These are phyloP conservation scores for Dicycla oo DNA, from an alignment of 2,888 invertebrate genomes.

Conservation along the genomic window DNA sequence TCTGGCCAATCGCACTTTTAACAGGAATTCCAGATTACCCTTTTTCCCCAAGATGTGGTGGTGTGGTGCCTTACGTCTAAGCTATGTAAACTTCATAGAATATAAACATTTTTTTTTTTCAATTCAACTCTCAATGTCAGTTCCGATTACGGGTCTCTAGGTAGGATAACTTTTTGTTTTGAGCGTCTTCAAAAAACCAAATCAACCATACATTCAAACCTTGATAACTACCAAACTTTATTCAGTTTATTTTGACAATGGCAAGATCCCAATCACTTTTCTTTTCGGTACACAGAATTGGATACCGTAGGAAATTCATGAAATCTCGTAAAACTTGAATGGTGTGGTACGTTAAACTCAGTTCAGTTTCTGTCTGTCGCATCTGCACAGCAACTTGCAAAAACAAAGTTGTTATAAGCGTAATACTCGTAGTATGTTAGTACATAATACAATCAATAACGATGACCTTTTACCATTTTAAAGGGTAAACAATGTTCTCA, in stretches of 20 bases:
- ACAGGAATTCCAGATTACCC: background rate
- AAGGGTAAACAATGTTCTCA: constrained; percentile 44
- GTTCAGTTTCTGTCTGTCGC: background rate
- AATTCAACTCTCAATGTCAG: background rate
- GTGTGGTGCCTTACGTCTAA: background rate
- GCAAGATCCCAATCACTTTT: background rate
- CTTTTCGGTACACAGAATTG: background rate
- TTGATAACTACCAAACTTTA: no score
- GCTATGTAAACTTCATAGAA: background rate
- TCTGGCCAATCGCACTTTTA: background rate
- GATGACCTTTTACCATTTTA: constrained; percentile 55
- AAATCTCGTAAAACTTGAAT: background rate
- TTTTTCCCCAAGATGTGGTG: background rate
- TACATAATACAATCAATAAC: constrained; percentile 41
- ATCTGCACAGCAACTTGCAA: constrained; percentile 21
- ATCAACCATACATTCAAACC: no score
- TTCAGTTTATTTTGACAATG: background rate
- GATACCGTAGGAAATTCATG: background rate
- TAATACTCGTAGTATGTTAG: background rate
- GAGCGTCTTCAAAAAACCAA: no score
- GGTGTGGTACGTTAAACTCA: background rate
- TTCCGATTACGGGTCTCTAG: background rate
- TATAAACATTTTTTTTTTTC: background rate
- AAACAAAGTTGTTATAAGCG: constrained; percentile 9
- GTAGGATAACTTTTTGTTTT: no score